These are phyloP conservation scores for Pimephales promelas DNA, from an alignment of 2,113 vertebrate species.

Conservation along the genomic window DNA sequence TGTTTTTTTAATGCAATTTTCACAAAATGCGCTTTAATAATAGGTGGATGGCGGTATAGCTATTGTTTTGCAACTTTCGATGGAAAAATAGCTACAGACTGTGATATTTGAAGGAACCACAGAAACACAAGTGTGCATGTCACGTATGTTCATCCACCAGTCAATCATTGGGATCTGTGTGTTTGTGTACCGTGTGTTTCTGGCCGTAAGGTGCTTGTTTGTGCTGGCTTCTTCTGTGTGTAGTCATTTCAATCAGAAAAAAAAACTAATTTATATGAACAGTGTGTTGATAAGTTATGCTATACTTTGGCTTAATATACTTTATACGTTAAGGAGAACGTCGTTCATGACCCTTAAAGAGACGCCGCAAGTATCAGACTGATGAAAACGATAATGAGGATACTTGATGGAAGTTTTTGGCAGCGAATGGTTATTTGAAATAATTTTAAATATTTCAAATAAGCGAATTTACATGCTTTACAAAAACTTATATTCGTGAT, in stretches of 20 bases:
- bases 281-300: constrained; percentile 72
- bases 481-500: background rate
- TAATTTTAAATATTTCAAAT: background rate
- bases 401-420: background rate
- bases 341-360: background rate
- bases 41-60: too few species aligned
- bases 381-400: background rate
- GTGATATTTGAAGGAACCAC: background rate
- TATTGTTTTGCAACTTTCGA: background rate
- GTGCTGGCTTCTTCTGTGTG: constrained; percentile 95
- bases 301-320: constrained; percentile 70
- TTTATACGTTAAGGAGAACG: constrained; percentile 70
- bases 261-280: constrained; percentile 92
- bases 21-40: too few species aligned
- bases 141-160: background rate
- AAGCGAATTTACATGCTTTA: constrained; percentile 2
- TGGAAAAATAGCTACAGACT: background rate
- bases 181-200: constrained; percentile 4
- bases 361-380: constrained; percentile 4
- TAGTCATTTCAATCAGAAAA: constrained; percentile 76
- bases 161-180: background rate
- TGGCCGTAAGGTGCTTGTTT: constrained; percentile 73
- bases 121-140: background rate
- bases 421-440: background rate
- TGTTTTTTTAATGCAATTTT: too few species aligned